Conservation (phyloP, 2,888 invertebrate genomes). For the Callyntrura guangdongensis region DNA sequence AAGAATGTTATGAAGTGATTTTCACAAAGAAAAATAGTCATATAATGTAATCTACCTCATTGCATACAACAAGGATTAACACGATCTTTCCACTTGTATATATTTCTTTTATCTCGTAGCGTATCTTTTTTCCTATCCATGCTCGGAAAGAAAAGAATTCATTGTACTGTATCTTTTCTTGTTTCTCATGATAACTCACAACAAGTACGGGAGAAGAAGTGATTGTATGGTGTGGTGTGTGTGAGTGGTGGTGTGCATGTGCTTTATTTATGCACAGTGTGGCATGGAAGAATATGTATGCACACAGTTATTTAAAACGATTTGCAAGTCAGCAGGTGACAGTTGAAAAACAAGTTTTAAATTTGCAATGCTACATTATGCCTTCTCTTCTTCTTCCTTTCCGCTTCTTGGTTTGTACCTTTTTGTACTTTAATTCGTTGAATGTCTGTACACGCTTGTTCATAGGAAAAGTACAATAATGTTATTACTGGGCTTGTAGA, state of each 20-base stretch:
- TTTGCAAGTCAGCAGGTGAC: slow-evolving; percentile 79
- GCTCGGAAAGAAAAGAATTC: slow-evolving; percentile 62
- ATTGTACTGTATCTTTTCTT: slow-evolving; percentile 44
- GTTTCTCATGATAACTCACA: slow-evolving; percentile 59
- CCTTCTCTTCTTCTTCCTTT: slow-evolving; percentile 66
- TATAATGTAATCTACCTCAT: too few relatives aligned
- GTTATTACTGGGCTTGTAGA: neutral
- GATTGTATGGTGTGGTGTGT: neutral
- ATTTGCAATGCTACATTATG: slow-evolving; percentile 76
- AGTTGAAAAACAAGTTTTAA: slow-evolving; percentile 79
- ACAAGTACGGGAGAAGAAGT: too few relatives aligned
- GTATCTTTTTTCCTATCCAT: slow-evolving; percentile 47
- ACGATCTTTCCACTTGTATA: neutral
- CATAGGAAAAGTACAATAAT: neutral
- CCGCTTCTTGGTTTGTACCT: slow-evolving; percentile 73
- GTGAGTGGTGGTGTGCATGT: slow-evolving; percentile 1
- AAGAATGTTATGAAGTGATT: neutral
- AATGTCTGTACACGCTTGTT: neutral
- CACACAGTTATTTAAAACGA: slow-evolving; percentile 71
- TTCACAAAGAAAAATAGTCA: neutral
- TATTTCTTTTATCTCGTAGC: slow-evolving; percentile 14
- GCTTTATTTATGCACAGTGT: neutral
- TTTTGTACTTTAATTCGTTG: slow-evolving; percentile 15
- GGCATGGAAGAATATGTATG: slow-evolving; percentile 27
- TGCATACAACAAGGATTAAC: too few relatives aligned